Evolutionary conservation across 2,113 vertebrate genomes (phyloP).

Genomic region (Labeo catla): DNA sequence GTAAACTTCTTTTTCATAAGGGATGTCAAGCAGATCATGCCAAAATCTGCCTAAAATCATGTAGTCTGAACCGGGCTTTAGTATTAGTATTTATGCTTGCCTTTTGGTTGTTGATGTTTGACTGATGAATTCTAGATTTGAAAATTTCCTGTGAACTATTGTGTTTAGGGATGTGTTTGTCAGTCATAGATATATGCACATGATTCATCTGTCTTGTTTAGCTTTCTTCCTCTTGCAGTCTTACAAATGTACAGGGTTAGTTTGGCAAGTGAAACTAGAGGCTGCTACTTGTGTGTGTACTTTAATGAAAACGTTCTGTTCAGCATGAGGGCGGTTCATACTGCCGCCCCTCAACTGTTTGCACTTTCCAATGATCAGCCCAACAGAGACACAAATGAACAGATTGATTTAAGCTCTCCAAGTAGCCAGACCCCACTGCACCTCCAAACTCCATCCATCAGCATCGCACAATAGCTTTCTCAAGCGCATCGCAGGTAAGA

Average conservation of each 20-base stretch:
- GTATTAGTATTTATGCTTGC: no score
- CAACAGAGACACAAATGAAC: constrained; percentile 70
- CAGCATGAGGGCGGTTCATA: constrained; percentile 40
- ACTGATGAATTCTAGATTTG: not conserved
- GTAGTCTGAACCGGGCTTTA: no score
- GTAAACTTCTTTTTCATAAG: no score
- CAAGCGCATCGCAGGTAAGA: constrained; percentile 64
- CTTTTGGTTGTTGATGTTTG: not conserved
- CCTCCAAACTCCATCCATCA: constrained; percentile 72
- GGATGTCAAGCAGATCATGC: no score
- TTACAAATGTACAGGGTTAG: not conserved
- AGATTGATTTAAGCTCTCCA: constrained; percentile 71
- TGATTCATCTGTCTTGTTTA: not conserved
- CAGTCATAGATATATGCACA: not conserved
- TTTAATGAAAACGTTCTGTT: constrained; percentile 60
- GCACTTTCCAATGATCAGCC: constrained; percentile 70
- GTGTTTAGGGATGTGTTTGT: not conserved
- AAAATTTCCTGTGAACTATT: not conserved
- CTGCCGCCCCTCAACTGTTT: constrained; percentile 58
- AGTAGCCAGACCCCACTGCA: constrained; percentile 62
- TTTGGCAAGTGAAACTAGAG: not conserved
- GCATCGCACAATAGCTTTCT: constrained; percentile 67
- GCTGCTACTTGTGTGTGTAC: constrained; percentile 27
- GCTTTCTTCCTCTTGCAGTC: not conserved
- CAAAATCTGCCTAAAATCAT: no score